Conservation (phyloP, 37 sponge, comb jelly and placozoan genomes). For the Chondrosia reniformis region DNA sequence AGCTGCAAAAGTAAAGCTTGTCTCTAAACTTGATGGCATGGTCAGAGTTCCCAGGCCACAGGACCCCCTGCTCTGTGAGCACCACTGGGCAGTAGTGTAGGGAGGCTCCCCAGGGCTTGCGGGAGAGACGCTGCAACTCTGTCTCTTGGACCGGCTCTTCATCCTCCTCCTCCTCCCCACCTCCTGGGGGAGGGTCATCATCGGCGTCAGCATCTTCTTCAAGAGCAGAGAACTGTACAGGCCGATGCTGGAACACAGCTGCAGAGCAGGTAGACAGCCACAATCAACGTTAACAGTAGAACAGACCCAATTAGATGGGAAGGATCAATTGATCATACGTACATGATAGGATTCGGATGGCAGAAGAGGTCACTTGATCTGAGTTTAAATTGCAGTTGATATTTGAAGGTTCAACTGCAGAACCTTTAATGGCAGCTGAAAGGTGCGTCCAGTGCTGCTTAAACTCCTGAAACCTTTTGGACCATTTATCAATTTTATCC, state of each 20-base stretch:
- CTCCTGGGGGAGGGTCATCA: conserved; percentile 59
- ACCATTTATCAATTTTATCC: conserved; percentile 31
- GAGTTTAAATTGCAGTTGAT: conserved; percentile 36
- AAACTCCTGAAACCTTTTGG: conserved; percentile 40
- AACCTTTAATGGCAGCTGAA: conserved; percentile 66
- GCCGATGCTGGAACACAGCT: conserved; percentile 47
- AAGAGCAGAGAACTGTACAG: conserved; percentile 29
- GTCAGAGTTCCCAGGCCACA: conserved; percentile 68
- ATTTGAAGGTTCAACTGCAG: conserved; percentile 65
- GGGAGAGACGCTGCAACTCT: conserved; percentile 24
- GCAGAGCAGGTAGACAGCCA: background rate
- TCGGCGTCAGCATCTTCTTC: conserved; percentile 73
- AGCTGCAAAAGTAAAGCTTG: conserved; percentile 75
- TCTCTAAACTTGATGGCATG: conserved; percentile 64
- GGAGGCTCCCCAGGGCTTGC: conserved; percentile 88
- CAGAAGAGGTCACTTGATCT: conserved; percentile 16
- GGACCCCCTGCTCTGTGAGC: conserved; percentile 64
- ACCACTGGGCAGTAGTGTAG: conserved; percentile 91
- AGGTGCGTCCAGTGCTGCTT: conserved; percentile 53
- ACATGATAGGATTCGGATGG: conserved; percentile 51
- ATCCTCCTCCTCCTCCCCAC: conserved; percentile 39
- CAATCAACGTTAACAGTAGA: background rate
- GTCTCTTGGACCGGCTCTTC: conserved; percentile 51
- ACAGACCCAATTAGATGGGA: background rate
- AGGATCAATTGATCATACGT: too few species aligned